Base-by-base conservation (phyloP, 2,113 vertebrate species). In the Otis tarda region DNA sequence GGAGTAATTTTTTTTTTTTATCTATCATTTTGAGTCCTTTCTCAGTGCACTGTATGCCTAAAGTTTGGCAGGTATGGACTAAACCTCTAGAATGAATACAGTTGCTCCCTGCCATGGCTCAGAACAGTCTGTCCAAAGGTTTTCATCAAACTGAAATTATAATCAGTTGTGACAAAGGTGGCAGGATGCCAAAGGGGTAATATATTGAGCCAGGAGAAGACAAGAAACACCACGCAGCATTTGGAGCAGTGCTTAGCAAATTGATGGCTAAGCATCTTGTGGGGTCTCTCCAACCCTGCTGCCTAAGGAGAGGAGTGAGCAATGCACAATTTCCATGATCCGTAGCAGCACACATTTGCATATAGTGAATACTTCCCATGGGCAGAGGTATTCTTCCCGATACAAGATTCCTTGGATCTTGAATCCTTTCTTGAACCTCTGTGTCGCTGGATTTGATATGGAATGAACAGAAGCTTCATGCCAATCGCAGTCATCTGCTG, bases 111-210 rank as follows among this genome's bases (percentile, higher is more conserved):
- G 73, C 80, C 76, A 10, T 50, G 95, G 49, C 71, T 96, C 65
- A 83, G 52, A 95, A 61, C 76, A 73, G 28, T 52, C 67, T 80
- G 67, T 89, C 67, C 82, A 52, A 89, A 78, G 80, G 14, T 89
- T 87, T 78, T 56, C 76, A 82, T 90, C 79, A 71, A 60, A 89
- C 43, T 79, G 77, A 71, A 93, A 89, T 47, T 22, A 23, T 61
- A 81, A 90, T 81, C 76, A 41, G 61, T 18, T 83, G 11, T 89
- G 92, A 84, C 89, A 94, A 56, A 75, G 56, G 76, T 47, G 88
- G 80, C 80, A 90, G 85, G 73, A 33, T 41, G 86, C 95, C 95
- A 95, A 69, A 43, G 43, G 68, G 69, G 57, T 87, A 84, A 89
- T 53, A 71, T 43, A 53, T 1, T 45, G 76, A 70, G 76, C 15